Evolutionary conservation across 92 coral and sea anemone species (phyloP).

Genomic region (Phenganax marumi): DNA sequence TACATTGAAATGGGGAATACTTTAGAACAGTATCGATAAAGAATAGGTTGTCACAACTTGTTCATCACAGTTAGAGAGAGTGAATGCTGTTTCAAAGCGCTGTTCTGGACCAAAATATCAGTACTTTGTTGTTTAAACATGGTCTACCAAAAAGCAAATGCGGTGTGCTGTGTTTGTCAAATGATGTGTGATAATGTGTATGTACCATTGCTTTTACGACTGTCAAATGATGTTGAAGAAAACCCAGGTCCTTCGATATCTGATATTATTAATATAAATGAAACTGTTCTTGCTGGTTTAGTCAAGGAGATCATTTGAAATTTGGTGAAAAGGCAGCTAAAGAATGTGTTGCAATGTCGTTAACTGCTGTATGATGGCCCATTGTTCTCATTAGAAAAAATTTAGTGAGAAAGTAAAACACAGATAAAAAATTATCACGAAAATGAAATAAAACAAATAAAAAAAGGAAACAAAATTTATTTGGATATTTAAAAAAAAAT

Average conservation of each 20-base stretch:
- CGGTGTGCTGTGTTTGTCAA: background rate
- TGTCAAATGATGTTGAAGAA: constrained; percentile 29
- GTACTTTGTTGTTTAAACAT: constrained; percentile 7
- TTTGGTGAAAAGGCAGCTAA: constrained; percentile 5
- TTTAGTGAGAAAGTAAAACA: too few relatives aligned
- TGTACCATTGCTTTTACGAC: constrained; percentile 12
- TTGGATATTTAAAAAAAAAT: too few relatives aligned
- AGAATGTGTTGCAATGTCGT: constrained; percentile 18
- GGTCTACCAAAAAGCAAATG: constrained; percentile 5
- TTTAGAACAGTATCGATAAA: constrained; percentile 27
- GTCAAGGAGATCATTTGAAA: constrained; percentile 16
- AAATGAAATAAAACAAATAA: too few relatives aligned
- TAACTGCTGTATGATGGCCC: background rate
- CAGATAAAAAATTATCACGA: too few relatives aligned
- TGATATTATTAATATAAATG: background rate
- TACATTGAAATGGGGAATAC: constrained; percentile 20
- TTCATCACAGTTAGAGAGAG: background rate
- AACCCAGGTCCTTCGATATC: constrained; percentile 9
- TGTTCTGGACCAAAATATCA: constrained; percentile 19
- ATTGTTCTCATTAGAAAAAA: too few relatives aligned
- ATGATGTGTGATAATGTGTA: background rate
- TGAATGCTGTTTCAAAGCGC: background rate
- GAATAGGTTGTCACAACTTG: constrained; percentile 19
- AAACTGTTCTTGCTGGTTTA: constrained; percentile 25
- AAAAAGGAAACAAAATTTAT: too few relatives aligned